Evolutionary conservation across 2,113 vertebrate species (phyloP).

Genomic region (Cichladusa arquata): DNA sequence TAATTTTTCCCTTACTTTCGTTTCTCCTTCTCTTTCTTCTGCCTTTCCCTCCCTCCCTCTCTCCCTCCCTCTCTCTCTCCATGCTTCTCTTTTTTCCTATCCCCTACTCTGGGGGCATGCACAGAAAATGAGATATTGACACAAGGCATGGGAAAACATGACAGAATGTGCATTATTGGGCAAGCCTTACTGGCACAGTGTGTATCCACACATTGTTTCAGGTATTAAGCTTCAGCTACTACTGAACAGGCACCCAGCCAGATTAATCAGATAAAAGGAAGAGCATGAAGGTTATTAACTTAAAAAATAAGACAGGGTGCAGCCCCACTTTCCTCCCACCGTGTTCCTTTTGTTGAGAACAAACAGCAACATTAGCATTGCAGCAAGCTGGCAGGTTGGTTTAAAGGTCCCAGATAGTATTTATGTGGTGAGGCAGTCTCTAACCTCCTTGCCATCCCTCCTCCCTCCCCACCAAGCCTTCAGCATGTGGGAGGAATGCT

Average conservation of each 20-base stretch:
- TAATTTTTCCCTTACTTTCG: neutral
- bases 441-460: neutral
- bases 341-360: neutral
- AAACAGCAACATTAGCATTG: neutral
- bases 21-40: neutral
- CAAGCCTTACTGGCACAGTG: neutral
- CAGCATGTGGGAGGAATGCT: conserved; percentile 66
- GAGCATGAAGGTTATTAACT: conserved; percentile 18
- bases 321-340: neutral
- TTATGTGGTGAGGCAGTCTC: conserved; percentile 38
- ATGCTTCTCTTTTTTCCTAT: neutral
- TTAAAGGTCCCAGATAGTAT: conserved; percentile 57
- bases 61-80: neutral
- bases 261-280: conserved; percentile 1
- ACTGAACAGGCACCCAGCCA: conserved; percentile 13
- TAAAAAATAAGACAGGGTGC: neutral
- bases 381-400: conserved; percentile 24
- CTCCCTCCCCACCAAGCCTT: neutral
- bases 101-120: neutral
- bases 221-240: conserved; percentile 18
- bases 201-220: neutral
- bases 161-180: neutral
- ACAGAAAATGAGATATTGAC: neutral
- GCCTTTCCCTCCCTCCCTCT: neutral
- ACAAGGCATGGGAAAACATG: conserved; percentile 13